phyloP scores from a whole-genome alignment of 2,797 vertebrate species.

The Nannoperca obscura region DNA sequence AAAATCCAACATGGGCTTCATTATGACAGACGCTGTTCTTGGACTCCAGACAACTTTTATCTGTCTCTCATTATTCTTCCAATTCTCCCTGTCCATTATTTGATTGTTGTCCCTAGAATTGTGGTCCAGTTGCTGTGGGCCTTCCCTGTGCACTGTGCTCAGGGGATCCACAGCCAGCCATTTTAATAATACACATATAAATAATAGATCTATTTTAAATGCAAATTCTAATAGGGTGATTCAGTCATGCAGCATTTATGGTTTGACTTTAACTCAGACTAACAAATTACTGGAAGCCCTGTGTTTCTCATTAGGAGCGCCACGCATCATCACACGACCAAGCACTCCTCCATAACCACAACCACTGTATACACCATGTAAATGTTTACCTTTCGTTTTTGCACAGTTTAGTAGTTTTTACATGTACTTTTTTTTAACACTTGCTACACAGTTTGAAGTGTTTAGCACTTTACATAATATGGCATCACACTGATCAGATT shows the following conservation, averaged over 20 bases:
- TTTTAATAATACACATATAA: constrained; percentile 82
- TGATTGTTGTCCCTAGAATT: constrained; percentile 41
- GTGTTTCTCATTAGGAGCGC: constrained; percentile 79
- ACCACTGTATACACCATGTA: constrained; percentile 18
- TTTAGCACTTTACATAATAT: constrained; percentile 3
- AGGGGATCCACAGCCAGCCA: constrained; percentile 62
- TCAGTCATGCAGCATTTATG: constrained; percentile 77
- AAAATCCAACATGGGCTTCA: constrained; percentile 27
- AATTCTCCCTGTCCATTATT: constrained; percentile 58
- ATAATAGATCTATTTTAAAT: constrained; percentile 85
- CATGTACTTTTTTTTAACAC: neutral
- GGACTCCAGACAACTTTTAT: constrained; percentile 50
- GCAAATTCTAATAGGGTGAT: constrained; percentile 77
- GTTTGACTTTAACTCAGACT: constrained; percentile 78
- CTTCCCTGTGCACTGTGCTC: constrained; percentile 53
- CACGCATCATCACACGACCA: constrained; percentile 69
- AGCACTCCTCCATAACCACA: constrained; percentile 53
- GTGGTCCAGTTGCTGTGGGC: constrained; percentile 60
- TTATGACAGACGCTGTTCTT: constrained; percentile 47
- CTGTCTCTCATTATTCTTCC: constrained; percentile 62
- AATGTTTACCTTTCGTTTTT: constrained; percentile 40
- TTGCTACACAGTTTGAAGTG: neutral
- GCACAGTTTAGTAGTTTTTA: constrained; percentile 25
- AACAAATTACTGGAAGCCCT: constrained; percentile 70
- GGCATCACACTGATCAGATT: neutral